Evolutionary conservation across 1,140 invertebrate genomes (phyloP).

Genomic region (Bombus polaris): DNA sequence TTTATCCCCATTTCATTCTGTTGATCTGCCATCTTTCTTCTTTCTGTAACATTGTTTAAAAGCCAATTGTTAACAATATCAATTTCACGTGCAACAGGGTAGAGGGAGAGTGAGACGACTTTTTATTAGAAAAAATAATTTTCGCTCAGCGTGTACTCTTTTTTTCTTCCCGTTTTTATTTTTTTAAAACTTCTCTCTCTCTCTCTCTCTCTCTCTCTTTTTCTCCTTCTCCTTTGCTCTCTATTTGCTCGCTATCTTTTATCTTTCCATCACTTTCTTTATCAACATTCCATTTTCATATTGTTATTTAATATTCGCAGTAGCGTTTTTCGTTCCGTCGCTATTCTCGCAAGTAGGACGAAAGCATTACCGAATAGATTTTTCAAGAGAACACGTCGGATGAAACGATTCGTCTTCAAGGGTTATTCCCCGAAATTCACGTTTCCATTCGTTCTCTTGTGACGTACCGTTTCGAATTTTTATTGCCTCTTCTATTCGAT

Average conservation of each 20-base stretch:
- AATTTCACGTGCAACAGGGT: slow-evolving; percentile 77
- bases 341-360: background rate
- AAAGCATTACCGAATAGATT: slow-evolving; percentile 3
- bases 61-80: slow-evolving; percentile 78
- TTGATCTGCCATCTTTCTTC: slow-evolving; percentile 62
- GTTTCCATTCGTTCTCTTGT: background rate
- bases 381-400: background rate
- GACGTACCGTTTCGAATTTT: background rate
- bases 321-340: slow-evolving; percentile 8
- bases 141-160: slow-evolving; percentile 40
- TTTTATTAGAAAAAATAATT: slow-evolving; percentile 81
- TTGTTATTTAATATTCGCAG: background rate
- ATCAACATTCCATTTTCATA: background rate
- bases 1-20: slow-evolving; percentile 62
- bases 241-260: slow-evolving; percentile 1
- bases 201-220: slow-evolving; percentile 9
- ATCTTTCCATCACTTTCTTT: background rate
- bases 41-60: slow-evolving; percentile 69
- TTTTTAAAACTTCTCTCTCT: slow-evolving; percentile 26
- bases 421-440: background rate
- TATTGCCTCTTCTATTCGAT: background rate
- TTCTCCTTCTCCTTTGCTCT: slow-evolving; percentile 4
- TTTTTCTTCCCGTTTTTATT: slow-evolving; percentile 15
- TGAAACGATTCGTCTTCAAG: background rate
- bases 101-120: slow-evolving; percentile 69